Percentiles rank a stretch among this genome's conserved stretches.
phyloP scores from a whole-genome alignment of 2,113 vertebrate genomes.

The Brachyistius frenatus region DNA sequence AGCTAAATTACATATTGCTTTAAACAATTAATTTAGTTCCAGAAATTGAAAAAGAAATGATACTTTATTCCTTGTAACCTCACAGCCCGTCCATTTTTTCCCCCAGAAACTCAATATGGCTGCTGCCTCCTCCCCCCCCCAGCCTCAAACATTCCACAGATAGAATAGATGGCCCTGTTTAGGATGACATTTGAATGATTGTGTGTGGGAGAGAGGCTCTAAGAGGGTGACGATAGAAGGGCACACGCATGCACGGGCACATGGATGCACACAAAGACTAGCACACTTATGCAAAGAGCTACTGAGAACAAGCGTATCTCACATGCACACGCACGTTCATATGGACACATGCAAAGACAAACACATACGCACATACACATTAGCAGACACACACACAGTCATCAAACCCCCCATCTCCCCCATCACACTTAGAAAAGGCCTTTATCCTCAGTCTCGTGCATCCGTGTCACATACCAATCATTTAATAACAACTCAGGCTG shows the following conservation, averaged over 20 bases:
- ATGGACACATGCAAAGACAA: slow-evolving; percentile 16
- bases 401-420: slow-evolving; percentile 27
- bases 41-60: slow-evolving; percentile 19
- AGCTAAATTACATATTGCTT: no score
- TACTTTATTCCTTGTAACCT: slow-evolving; percentile 27
- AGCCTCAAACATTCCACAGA: slow-evolving; percentile 74
- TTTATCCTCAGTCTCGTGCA: slow-evolving; percentile 27
- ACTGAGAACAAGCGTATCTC: slow-evolving; percentile 46
- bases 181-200: slow-evolving; percentile 81
- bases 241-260: slow-evolving; percentile 37
- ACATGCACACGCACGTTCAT: slow-evolving; percentile 12
- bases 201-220: slow-evolving; percentile 70
- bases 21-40: no score
- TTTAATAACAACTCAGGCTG: slow-evolving; percentile 36
- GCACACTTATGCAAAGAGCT: slow-evolving; percentile 60
- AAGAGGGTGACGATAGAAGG: slow-evolving; percentile 65
- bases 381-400: slow-evolving; percentile 15
- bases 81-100: slow-evolving; percentile 30
- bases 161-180: slow-evolving; percentile 72
- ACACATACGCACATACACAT: slow-evolving; percentile 31
- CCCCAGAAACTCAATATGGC: slow-evolving; percentile 66
- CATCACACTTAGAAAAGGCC: slow-evolving; percentile 10
- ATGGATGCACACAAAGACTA: slow-evolving; percentile 53
- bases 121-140: slow-evolving; percentile 32
- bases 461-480: slow-evolving; percentile 8